Conservation (phyloP, 2,113 vertebrate genomes). For the Gymnocephalus cernua region DNA sequence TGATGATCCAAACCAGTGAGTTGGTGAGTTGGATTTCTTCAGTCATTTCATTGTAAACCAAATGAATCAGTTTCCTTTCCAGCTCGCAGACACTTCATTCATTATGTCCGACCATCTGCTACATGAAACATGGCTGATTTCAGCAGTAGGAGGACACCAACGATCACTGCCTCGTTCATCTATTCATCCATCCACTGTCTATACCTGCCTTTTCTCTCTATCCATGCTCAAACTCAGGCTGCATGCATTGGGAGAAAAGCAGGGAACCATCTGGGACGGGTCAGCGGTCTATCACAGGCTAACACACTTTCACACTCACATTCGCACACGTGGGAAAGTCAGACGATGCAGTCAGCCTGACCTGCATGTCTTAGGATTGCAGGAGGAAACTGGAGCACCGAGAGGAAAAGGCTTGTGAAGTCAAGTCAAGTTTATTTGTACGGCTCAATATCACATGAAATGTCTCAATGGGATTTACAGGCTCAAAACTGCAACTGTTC, state of each 20-base stretch:
- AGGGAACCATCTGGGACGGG: constrained; percentile 24
- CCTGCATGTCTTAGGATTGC: constrained; percentile 56
- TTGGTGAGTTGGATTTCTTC: constrained; percentile 52
- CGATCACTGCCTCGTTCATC: constrained; percentile 28
- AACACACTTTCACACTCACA: constrained; percentile 58
- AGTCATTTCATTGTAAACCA: constrained; percentile 60
- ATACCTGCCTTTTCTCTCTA: constrained; percentile 11
- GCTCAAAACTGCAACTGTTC: constrained; percentile 46
- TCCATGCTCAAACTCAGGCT: neutral
- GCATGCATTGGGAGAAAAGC: neutral
- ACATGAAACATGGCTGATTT: constrained; percentile 57
- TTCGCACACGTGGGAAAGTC: constrained; percentile 45
- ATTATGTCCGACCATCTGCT: constrained; percentile 69
- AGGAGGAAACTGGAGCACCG: constrained; percentile 49
- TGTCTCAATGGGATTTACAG: constrained; percentile 52
- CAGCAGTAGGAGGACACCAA: constrained; percentile 34
- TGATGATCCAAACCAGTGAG: constrained; percentile 50
- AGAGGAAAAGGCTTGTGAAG: constrained; percentile 69
- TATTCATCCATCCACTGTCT: constrained; percentile 25
- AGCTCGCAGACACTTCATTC: constrained; percentile 61
- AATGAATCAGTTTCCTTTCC: constrained; percentile 71
- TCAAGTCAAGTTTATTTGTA: constrained; percentile 71
- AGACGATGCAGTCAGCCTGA: constrained; percentile 41
- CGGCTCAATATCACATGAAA: constrained; percentile 59
- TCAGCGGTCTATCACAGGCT: constrained; percentile 36